These are phyloP conservation scores for Kryptolebias ocellatus DNA, from an alignment of 2,797 vertebrate species.

Conservation along the genomic window DNA sequence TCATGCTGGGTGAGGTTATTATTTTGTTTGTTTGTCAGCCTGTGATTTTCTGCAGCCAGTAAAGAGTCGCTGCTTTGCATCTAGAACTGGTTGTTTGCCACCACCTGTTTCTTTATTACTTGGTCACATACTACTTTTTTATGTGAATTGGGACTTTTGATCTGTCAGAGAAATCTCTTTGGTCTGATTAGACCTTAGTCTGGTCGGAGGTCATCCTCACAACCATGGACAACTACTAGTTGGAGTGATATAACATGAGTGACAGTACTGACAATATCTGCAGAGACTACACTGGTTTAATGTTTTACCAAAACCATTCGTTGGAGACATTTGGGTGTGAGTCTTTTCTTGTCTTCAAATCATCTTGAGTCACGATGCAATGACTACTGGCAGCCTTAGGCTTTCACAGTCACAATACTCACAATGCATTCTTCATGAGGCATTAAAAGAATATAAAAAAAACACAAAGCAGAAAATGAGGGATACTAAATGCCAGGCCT, in stretches of 20 bases:
- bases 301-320: constrained; percentile 46
- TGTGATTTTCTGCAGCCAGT: constrained; percentile 77
- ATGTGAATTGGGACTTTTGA: constrained; percentile 40
- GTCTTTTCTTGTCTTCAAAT: constrained; percentile 52
- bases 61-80: constrained; percentile 72
- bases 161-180: constrained; percentile 29
- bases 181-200: constrained; percentile 7
- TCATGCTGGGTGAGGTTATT: constrained; percentile 77
- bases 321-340: constrained; percentile 43
- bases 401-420: constrained; percentile 55
- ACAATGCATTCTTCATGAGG: constrained; percentile 76
- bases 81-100: constrained; percentile 62
- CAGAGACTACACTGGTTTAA: constrained; percentile 52
- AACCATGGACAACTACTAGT: constrained; percentile 21
- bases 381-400: constrained; percentile 58
- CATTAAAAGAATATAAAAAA: constrained; percentile 78
- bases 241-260: constrained; percentile 38
- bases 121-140: constrained; percentile 52
- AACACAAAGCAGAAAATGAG: constrained; percentile 71
- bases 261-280: constrained; percentile 52
- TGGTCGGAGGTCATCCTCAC: constrained; percentile 1
- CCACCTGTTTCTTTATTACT: constrained; percentile 77
- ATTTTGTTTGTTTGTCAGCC: constrained; percentile 84
- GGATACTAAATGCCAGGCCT: constrained; percentile 78
- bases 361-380: constrained; percentile 64